Conservation (phyloP, 2,888 invertebrate genomes). For the Drosophila falleni region DNA sequence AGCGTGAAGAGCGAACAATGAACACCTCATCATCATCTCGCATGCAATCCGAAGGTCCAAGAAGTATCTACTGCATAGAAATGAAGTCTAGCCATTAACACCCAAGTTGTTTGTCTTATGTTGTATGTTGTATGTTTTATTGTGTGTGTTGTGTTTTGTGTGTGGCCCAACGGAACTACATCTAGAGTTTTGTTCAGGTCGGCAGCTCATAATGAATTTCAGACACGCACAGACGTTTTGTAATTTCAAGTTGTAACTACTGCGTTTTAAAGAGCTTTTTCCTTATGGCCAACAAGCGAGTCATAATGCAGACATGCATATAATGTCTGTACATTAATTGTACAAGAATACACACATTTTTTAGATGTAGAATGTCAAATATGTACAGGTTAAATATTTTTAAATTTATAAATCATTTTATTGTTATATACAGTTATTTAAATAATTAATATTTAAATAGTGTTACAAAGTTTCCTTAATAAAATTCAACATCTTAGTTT, state of each 20-base stretch:
- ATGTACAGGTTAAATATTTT: slow-evolving; percentile 37
- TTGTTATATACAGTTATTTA: neutral
- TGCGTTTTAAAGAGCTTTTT: slow-evolving; percentile 67
- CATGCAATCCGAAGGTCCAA: slow-evolving; percentile 30
- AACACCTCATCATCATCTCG: slow-evolving; percentile 65
- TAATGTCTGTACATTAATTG: slow-evolving; percentile 4
- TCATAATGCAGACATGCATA: slow-evolving; percentile 20
- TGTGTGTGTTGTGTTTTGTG: slow-evolving; percentile 23
- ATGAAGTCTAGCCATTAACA: slow-evolving; percentile 51
- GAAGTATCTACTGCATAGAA: slow-evolving; percentile 21
- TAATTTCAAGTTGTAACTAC: slow-evolving; percentile 78
- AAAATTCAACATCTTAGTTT: too few relatives aligned
- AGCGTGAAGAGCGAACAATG: slow-evolving; percentile 66
- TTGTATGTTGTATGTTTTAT: neutral
- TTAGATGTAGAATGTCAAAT: slow-evolving; percentile 58
- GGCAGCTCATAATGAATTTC: slow-evolving; percentile 80
- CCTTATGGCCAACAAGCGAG: slow-evolving; percentile 49
- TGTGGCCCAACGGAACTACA: slow-evolving; percentile 51
- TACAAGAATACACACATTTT: slow-evolving; percentile 3
- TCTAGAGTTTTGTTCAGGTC: slow-evolving; percentile 36
- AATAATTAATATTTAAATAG: too few relatives aligned
- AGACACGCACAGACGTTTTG: slow-evolving; percentile 84
- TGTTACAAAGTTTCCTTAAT: too few relatives aligned
- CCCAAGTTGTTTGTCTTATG: slow-evolving; percentile 53
- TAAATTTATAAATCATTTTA: neutral